Evolutionary conservation across 2,888 invertebrate genomes (phyloP).

Genomic region (Hoplodrina ambigua): DNA sequence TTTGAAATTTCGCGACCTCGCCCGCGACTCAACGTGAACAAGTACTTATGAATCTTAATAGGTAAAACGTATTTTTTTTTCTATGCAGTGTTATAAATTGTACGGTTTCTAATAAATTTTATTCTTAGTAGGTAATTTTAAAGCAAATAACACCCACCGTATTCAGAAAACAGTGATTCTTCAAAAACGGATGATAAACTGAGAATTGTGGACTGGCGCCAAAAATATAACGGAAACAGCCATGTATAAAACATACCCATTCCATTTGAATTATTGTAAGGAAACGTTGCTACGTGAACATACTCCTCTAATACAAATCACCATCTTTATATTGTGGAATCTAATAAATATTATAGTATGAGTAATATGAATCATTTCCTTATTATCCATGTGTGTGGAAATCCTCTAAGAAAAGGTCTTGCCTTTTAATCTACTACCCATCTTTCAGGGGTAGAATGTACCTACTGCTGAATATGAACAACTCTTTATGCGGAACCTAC

Average conservation of each 20-base stretch:
- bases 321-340: slow-evolving; percentile 35
- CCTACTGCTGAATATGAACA: too few species aligned
- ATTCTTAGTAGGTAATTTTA: not conserved
- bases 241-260: slow-evolving; percentile 44
- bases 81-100: too few species aligned
- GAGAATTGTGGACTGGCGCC: slow-evolving; percentile 52
- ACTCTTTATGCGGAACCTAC: too few species aligned
- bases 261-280: slow-evolving; percentile 57
- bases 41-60: too few species aligned
- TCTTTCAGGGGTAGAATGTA: too few species aligned
- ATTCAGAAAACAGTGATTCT: slow-evolving; percentile 31
- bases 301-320: slow-evolving; percentile 47
- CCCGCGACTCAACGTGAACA: too few species aligned
- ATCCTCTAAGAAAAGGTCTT: slow-evolving; percentile 1
- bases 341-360: slow-evolving; percentile 26
- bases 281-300: slow-evolving; percentile 51
- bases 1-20: too few species aligned
- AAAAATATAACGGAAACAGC: slow-evolving; percentile 54
- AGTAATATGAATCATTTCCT: slow-evolving; percentile 17
- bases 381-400: not conserved
- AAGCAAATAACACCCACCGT: slow-evolving; percentile 6
- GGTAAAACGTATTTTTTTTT: too few species aligned
- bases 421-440: not conserved
- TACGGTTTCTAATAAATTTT: too few species aligned
- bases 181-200: slow-evolving; percentile 52